Evolutionary conservation across 2,888 invertebrate genomes (phyloP).

Genomic region (Eledona agricola): DNA sequence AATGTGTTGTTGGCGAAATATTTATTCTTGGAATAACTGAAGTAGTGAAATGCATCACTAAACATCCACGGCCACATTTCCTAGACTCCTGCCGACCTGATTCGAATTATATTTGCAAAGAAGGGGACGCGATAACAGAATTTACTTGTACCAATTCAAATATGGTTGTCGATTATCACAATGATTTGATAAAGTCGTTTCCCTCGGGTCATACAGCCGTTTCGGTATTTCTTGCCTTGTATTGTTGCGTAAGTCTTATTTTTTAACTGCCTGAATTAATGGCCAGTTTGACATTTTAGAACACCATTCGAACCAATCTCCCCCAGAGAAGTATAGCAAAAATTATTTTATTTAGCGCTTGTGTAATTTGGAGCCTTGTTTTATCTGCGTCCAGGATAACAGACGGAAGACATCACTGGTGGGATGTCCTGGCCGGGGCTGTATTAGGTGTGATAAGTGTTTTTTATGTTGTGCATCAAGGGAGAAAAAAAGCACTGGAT

Average conservation of each 20-base stretch:
- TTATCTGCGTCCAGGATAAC: conserved; percentile 73
- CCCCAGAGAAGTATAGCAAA: too few species aligned
- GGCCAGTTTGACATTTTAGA: too few species aligned
- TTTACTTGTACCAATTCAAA: conserved; percentile 71
- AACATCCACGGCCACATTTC: conserved; percentile 79
- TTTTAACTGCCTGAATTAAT: too few species aligned
- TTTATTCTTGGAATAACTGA: conserved; percentile 69
- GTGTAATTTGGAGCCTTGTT: conserved; percentile 69
- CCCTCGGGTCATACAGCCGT: conserved; percentile 80
- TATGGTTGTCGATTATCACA: conserved; percentile 66
- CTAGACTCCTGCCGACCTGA: conserved; percentile 75
- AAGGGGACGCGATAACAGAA: conserved; percentile 67
- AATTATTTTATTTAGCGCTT: too few species aligned
- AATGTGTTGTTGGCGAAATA: conserved; percentile 61
- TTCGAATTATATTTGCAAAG: conserved; percentile 69
- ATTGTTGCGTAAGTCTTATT: conserved; percentile 65
- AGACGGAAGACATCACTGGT: conserved; percentile 80
- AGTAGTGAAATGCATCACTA: conserved; percentile 71
- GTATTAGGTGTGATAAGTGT: conserved; percentile 70
- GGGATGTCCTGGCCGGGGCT: conserved; percentile 75
- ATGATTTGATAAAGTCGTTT: conserved; percentile 73
- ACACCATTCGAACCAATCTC: too few species aligned
- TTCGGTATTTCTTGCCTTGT: conserved; percentile 71
- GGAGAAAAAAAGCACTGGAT: too few species aligned
- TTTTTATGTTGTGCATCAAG: conserved; percentile 45